These are phyloP conservation scores for Coregonus suidteri DNA, from an alignment of 2,797 vertebrate genomes.

Conservation along the genomic window DNA sequence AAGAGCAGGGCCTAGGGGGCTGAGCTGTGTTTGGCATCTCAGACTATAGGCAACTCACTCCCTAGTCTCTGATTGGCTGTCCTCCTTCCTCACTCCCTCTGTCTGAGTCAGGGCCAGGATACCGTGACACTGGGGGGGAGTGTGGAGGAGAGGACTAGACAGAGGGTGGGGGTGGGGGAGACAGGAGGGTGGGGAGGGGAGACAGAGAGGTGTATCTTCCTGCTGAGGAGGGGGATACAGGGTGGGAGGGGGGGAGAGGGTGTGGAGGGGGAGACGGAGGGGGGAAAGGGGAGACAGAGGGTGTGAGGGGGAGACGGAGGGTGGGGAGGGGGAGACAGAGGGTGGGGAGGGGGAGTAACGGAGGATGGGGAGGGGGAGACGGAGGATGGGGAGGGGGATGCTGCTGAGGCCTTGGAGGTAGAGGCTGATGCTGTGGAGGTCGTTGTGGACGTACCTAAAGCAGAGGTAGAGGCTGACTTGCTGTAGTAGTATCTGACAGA, in stretches of 20 bases:
- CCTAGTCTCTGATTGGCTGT: not conserved
- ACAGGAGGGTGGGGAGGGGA: constrained; percentile 12
- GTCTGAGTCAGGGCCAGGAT: not conserved
- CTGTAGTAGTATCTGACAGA: constrained; percentile 86
- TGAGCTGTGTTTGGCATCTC: too few species aligned
- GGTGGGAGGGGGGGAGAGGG: constrained; percentile 11
- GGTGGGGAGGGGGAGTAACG: constrained; percentile 30
- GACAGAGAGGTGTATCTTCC: constrained; percentile 5
- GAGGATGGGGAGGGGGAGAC: constrained; percentile 9
- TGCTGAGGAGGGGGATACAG: constrained; percentile 11
- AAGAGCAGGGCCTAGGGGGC: constrained; percentile 35
- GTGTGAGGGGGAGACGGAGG: not conserved
- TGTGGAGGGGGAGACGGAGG: constrained; percentile 13
- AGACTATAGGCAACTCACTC: too few species aligned
- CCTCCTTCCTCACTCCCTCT: not conserved
- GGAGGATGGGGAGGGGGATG: constrained; percentile 35
- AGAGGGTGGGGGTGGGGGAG: constrained; percentile 21
- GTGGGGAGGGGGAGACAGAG: constrained; percentile 6
- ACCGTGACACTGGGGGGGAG: constrained; percentile 11
- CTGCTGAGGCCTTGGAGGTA: constrained; percentile 10
- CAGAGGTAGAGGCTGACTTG: constrained; percentile 34
- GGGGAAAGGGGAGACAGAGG: constrained; percentile 25
- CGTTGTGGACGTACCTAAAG: constrained; percentile 23
- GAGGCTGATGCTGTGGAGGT: constrained; percentile 27
- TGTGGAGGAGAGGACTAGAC: constrained; percentile 1